Base-by-base conservation (phyloP, 2,797 vertebrate species). In the Peromyscus melanophrys region DNA sequence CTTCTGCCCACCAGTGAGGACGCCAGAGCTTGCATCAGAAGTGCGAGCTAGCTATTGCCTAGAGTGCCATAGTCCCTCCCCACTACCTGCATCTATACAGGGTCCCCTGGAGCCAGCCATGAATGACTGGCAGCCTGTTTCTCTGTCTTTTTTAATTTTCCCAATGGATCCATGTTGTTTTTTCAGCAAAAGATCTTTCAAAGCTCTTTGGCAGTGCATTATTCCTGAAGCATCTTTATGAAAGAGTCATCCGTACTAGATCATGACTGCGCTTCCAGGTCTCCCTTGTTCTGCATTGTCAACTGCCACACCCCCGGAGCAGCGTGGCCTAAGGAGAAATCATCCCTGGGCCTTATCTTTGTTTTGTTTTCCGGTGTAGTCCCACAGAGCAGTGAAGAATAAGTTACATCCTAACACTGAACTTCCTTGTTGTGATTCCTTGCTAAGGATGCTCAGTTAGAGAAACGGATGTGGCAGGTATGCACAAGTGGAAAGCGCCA, bases 151-250 rank as follows among this genome's bases (percentile, higher is more conserved):
- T 57, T 87, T 40, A 10, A 52, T 29, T 91, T 67, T 76, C 29
- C 21, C 71, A 93, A n/a, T 81, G 46, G 40, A 90, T 96, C 40
- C 76, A 23, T 34, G 25, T 21, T 84, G n/a, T 61, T 87, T 87
- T 87, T 95, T 80, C 46, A 43, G 69, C 23, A 29, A n/a, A 89
- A 61, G 78, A 65, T 57, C 89, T 93, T 61, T 43, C 52, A 81
- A 95, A 90, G 52, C 19, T 87, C 29, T n/a, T 40, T 80, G 73
- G 43, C 29, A 6, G 4, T 52, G 49, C 17, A 2, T 86, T 90
- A 2, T 86, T 90, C 25, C 2, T 43, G 71, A 81, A 81, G 37
- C 23, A 34, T 73, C 55, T 63, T n/a, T 31, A 73, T 27, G 27
- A 88, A 94, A 29, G 25, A 59, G 61, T 10, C 55, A 10, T 85